Conservation (phyloP, 2,113 vertebrate species). For the Myiopsitta monachus region DNA sequence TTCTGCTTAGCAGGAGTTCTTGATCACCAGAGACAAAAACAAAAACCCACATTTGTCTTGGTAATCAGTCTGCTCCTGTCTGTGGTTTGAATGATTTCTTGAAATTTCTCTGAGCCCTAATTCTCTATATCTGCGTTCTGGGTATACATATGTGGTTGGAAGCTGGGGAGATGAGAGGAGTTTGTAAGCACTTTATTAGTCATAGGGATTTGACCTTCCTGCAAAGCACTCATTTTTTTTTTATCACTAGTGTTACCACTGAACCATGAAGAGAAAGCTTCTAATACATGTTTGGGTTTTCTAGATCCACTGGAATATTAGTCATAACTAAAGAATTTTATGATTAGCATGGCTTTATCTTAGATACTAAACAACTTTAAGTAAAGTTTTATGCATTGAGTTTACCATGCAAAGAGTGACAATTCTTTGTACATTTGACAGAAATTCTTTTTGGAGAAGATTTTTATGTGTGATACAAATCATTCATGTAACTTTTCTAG, state of each 20-base stretch:
- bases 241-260: not conserved
- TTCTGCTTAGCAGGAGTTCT: not conserved
- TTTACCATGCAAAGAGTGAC: not conserved
- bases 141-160: not conserved
- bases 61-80: not conserved
- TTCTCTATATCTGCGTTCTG: not conserved
- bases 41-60: not conserved
- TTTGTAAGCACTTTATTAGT: not conserved
- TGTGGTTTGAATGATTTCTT: not conserved
- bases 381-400: not conserved
- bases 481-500: not conserved
- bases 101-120: not conserved
- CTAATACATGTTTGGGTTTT: not conserved
- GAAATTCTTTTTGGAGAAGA: not conserved
- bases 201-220: not conserved
- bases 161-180: not conserved
- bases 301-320: not conserved
- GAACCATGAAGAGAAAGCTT: not conserved
- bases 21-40: not conserved
- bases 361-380: not conserved
- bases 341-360: not conserved
- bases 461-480: not conserved
- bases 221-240: not conserved
- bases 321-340: not conserved
- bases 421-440: not conserved